Percentiles rank a stretch among this genome's conserved stretches.
These are phyloP conservation scores for Perognathus longimembris DNA, from an alignment of 2,113 vertebrate genomes.

Conservation along the genomic window DNA sequence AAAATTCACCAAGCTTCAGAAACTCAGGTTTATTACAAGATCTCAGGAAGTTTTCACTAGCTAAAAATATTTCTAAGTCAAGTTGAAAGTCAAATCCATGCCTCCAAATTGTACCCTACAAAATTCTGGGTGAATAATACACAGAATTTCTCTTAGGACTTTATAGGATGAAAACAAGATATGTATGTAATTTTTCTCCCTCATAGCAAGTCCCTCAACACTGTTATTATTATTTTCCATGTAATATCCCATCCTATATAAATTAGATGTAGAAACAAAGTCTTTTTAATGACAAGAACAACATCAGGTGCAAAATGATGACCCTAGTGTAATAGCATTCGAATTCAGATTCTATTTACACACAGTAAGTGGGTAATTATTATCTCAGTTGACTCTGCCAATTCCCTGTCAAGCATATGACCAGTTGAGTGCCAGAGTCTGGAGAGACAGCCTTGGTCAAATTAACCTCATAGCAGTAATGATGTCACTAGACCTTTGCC, in stretches of 20 bases:
- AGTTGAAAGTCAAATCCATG: neutral
- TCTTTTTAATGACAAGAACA: conserved; percentile 74
- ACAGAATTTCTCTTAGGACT: neutral
- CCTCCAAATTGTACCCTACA: neutral
- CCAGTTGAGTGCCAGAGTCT: neutral
- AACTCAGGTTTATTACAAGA: neutral
- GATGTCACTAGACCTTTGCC: neutral
- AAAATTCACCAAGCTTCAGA: conserved; percentile 14
- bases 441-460: conserved; percentile 48
- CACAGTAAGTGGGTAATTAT: conserved; percentile 51
- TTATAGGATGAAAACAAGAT: conserved; percentile 22
- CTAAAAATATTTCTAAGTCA: neutral
- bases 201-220: conserved; percentile 6
- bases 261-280: conserved; percentile 39
- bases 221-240: neutral
- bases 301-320: conserved; percentile 11
- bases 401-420: conserved; percentile 61
- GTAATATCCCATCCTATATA: neutral
- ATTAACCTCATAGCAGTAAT: conserved; percentile 45
- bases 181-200: neutral
- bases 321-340: conserved; percentile 2
- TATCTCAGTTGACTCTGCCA: conserved; percentile 52
- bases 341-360: conserved; percentile 50
- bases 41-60: neutral
- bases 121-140: neutral